phyloP scores from a whole-genome alignment of 2,797 vertebrate species.

The Dendrocincla fuliginosa region DNA sequence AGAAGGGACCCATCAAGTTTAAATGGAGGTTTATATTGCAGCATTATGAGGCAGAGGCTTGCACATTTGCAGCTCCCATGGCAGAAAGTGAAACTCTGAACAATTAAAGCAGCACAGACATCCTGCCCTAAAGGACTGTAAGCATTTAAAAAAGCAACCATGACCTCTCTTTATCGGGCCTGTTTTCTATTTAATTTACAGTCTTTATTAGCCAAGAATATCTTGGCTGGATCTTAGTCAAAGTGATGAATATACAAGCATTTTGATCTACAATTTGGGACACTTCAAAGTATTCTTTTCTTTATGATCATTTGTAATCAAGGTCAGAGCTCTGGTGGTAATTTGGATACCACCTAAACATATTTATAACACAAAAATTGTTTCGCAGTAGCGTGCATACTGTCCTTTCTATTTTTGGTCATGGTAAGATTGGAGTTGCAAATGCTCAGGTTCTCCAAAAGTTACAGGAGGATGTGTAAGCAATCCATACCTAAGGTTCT shows the following conservation, averaged over 20 bases:
- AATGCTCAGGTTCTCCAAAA: background rate
- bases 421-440: background rate
- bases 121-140: slow-evolving; percentile 33
- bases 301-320: slow-evolving; percentile 51
- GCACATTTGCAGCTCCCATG: slow-evolving; percentile 42
- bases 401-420: background rate
- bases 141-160: slow-evolving; percentile 46
- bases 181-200: slow-evolving; percentile 53
- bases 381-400: background rate
- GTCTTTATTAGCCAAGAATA: slow-evolving; percentile 63
- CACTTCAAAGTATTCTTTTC: slow-evolving; percentile 54
- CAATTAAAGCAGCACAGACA: slow-evolving; percentile 64
- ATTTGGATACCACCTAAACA: slow-evolving; percentile 46
- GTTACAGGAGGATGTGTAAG: background rate
- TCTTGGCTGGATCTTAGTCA: slow-evolving; percentile 38
- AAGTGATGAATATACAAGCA: slow-evolving; percentile 44
- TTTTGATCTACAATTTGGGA: slow-evolving; percentile 50
- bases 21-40: slow-evolving; percentile 58
- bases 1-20: slow-evolving; percentile 69
- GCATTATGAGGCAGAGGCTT: slow-evolving; percentile 33
- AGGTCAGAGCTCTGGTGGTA: slow-evolving; percentile 48
- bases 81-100: slow-evolving; percentile 54
- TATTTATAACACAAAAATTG: slow-evolving; percentile 16
- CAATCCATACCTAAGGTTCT: background rate
- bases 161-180: slow-evolving; percentile 5